These are phyloP conservation scores for Platichthys stellatus DNA, from an alignment of 2,113 vertebrate genomes.

Conservation along the genomic window DNA sequence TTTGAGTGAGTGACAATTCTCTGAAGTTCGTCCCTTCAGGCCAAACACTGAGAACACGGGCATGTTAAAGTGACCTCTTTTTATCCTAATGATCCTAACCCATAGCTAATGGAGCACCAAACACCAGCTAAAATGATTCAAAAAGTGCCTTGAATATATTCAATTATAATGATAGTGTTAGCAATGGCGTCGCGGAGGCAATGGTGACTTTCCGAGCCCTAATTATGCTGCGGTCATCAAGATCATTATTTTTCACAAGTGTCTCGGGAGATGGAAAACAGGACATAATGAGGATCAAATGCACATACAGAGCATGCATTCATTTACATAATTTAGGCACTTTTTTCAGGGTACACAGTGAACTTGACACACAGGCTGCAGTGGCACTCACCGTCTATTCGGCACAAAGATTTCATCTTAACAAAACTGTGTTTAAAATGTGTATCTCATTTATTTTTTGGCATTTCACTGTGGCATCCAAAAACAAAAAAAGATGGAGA, in stretches of 20 bases:
- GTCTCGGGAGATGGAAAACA: conserved; percentile 51
- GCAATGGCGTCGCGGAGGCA: conserved; percentile 27
- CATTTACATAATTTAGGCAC: conserved; percentile 39
- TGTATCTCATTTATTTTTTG: conserved; percentile 48
- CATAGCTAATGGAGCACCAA: conserved; percentile 76
- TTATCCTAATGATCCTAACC: conserved; percentile 74
- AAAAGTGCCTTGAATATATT: conserved; percentile 70
- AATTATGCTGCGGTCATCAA: conserved; percentile 72
- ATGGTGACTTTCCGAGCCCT: conserved; percentile 58
- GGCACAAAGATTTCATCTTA: conserved; percentile 32
- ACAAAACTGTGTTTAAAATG: conserved; percentile 23
- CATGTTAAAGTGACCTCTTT: conserved; percentile 71
- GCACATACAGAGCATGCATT: conserved; percentile 25
- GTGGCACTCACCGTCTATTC: neutral
- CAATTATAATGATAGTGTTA: conserved; percentile 70
- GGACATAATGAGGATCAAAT: conserved; percentile 64
- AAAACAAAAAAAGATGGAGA: neutral
- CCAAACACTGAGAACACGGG: conserved; percentile 53
- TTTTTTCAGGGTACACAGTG: conserved; percentile 8
- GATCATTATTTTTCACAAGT: conserved; percentile 73
- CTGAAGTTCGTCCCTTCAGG: conserved; percentile 69
- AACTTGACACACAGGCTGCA: conserved; percentile 10
- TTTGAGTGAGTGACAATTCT: conserved; percentile 65
- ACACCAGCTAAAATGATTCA: conserved; percentile 66
- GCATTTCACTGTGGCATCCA: conserved; percentile 28